These are phyloP conservation scores for Nicator chloris DNA, from an alignment of 2,113 vertebrate species.

Conservation along the genomic window DNA sequence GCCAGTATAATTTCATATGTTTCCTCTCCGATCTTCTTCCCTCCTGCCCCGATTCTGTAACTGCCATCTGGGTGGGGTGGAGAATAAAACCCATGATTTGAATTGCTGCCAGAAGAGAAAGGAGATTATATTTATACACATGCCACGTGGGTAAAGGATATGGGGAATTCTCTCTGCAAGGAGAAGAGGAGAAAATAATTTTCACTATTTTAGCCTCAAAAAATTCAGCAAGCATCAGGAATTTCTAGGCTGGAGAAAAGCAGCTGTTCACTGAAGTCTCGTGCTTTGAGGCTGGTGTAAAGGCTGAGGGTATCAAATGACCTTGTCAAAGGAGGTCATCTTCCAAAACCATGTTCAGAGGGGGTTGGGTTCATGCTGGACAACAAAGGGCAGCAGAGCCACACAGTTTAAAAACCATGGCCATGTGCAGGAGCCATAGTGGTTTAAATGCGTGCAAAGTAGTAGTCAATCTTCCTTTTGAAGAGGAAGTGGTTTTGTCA, in stretches of 20 bases:
- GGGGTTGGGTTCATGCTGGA: neutral
- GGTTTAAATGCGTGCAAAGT: neutral
- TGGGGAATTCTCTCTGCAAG: slow-evolving; percentile 44
- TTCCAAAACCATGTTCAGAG: neutral
- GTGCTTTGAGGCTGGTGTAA: neutral
- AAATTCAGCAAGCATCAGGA: slow-evolving; percentile 8
- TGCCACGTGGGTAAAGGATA: slow-evolving; percentile 42
- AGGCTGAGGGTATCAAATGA: neutral
- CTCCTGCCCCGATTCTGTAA: slow-evolving; percentile 38
- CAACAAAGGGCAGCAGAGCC: neutral
- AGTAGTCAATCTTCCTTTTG: neutral
- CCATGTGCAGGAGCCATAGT: neutral
- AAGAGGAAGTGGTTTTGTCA: neutral
- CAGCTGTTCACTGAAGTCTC: neutral
- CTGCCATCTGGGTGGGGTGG: slow-evolving; percentile 60
- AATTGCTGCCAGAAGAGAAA: slow-evolving; percentile 44
- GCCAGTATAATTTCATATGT: slow-evolving; percentile 21
- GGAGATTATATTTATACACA: slow-evolving; percentile 51
- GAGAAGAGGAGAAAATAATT: slow-evolving; percentile 31
- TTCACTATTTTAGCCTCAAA: slow-evolving; percentile 12
- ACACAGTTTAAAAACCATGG: neutral
- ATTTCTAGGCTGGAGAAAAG: neutral
- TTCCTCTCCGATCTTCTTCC: slow-evolving; percentile 1
- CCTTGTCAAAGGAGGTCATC: neutral
- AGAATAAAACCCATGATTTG: slow-evolving; percentile 62